A percentile compares a stretch with the other conserved stretches of the same genome.
These are phyloP conservation scores for Ochotona princeps DNA, from an alignment of 2,113 vertebrate species.

Conservation along the genomic window DNA sequence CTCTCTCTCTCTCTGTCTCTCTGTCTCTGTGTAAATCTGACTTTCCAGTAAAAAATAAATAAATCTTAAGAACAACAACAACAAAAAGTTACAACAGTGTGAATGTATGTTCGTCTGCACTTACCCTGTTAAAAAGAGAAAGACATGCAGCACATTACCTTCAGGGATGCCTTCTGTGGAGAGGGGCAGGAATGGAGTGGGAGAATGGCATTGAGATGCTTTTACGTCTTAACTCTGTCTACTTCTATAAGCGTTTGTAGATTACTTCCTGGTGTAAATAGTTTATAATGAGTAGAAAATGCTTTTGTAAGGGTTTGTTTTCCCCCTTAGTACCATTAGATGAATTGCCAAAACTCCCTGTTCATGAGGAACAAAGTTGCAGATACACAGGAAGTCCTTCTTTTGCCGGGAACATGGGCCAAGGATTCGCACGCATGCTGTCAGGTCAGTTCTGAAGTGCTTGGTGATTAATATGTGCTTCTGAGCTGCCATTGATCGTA, in stretches of 20 bases:
- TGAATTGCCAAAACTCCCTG: not conserved
- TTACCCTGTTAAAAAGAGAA: not conserved
- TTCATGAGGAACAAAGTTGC: not conserved
- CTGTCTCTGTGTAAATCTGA: no score
- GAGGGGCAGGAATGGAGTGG: not conserved
- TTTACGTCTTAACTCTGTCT: not conserved
- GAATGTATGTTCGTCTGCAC: not conserved
- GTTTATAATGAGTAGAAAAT: not conserved
- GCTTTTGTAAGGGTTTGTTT: not conserved
- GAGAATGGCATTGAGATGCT: not conserved
- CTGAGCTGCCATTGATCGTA: slow-evolving; percentile 49
- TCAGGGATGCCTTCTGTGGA: not conserved
- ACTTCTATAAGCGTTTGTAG: not conserved
- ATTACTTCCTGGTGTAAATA: not conserved
- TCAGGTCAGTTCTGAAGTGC: not conserved
- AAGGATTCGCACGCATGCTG: not conserved
- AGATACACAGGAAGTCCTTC: not conserved
- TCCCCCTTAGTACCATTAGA: not conserved
- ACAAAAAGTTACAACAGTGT: not conserved
- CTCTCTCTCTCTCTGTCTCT: no score
- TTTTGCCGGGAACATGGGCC: not conserved
- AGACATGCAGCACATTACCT: not conserved
- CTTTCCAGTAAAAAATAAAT: no score
- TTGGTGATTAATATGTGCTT: slow-evolving; percentile 6
- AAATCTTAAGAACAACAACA: no score